A percentile compares a stretch with the other conserved stretches of the same genome.
These are phyloP conservation scores for Lagria hirta DNA, from an alignment of 2,888 invertebrate genomes.

Conservation along the genomic window DNA sequence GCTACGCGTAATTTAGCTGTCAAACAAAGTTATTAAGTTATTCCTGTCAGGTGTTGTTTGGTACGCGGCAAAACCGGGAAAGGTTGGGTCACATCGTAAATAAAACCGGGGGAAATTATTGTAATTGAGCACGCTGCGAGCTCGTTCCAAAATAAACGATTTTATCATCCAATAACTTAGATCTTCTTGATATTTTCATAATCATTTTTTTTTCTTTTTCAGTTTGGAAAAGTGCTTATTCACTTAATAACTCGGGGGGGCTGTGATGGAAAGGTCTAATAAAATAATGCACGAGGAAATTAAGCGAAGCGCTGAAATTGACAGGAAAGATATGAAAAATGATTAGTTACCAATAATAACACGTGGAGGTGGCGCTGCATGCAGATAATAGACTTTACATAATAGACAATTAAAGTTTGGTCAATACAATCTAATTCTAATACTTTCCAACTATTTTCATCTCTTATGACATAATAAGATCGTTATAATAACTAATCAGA, in stretches of 20 bases:
- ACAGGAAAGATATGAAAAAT: neutral
- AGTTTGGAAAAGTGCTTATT: no score
- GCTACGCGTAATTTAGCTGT: constrained; percentile 41
- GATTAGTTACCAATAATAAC: constrained; percentile 8
- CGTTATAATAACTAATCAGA: no score
- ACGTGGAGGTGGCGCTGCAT: neutral
- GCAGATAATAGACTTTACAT: no score
- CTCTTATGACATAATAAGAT: no score
- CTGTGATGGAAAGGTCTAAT: constrained; percentile 1
- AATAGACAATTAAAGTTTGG: no score
- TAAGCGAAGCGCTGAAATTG: constrained; percentile 4
- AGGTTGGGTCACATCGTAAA: constrained; percentile 19
- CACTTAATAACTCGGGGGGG: constrained; percentile 10
- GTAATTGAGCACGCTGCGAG: constrained; percentile 21
- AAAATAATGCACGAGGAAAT: constrained; percentile 9
- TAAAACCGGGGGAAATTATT: constrained; percentile 21
- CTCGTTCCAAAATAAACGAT: constrained; percentile 22
- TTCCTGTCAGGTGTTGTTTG: constrained; percentile 33
- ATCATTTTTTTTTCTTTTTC: neutral
- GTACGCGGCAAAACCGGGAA: constrained; percentile 15
- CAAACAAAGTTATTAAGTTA: constrained; percentile 43
- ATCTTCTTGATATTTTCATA: neutral
- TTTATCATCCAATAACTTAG: neutral
- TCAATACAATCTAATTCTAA: no score
- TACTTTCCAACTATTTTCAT: no score